These are phyloP conservation scores for Phalacrocorax pelagicus DNA, from an alignment of 2,113 vertebrate species.

Conservation along the genomic window DNA sequence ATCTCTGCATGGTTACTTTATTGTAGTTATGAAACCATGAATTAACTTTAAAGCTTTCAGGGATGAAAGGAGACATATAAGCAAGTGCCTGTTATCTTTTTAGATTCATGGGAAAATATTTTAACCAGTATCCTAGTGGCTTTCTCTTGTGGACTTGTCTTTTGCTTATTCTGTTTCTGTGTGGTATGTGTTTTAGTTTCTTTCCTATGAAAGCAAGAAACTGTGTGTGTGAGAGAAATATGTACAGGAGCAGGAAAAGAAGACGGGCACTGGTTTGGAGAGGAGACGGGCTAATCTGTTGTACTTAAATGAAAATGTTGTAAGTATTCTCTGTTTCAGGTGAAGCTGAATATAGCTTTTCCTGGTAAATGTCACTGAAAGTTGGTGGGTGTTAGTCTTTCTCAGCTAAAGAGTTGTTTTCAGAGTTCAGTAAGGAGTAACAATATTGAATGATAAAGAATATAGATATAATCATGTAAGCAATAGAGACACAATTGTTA, in stretches of 20 bases:
- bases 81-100: slow-evolving; percentile 73
- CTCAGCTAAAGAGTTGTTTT: background rate
- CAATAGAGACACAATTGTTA: background rate
- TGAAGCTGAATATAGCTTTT: background rate
- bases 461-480: background rate
- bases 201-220: slow-evolving; percentile 56
- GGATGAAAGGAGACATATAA: slow-evolving; percentile 72
- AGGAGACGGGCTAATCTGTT: background rate
- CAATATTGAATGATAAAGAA: background rate
- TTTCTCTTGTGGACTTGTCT: slow-evolving; percentile 65
- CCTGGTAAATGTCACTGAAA: background rate
- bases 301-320: background rate
- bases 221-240: background rate
- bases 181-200: slow-evolving; percentile 72
- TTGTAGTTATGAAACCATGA: slow-evolving; percentile 78
- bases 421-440: background rate
- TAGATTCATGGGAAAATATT: slow-evolving; percentile 72
- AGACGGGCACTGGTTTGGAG: background rate
- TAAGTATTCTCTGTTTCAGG: background rate
- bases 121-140: slow-evolving; percentile 66
- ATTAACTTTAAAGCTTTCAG: slow-evolving; percentile 78
- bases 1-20: slow-evolving; percentile 78
- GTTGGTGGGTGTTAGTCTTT: background rate
- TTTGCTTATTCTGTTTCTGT: slow-evolving; percentile 77
- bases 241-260: background rate